A percentile compares a stretch with the other conserved stretches of the same genome.
phyloP scores from a whole-genome alignment of 2,888 invertebrate species.

The Tetragonisca angustula region DNA sequence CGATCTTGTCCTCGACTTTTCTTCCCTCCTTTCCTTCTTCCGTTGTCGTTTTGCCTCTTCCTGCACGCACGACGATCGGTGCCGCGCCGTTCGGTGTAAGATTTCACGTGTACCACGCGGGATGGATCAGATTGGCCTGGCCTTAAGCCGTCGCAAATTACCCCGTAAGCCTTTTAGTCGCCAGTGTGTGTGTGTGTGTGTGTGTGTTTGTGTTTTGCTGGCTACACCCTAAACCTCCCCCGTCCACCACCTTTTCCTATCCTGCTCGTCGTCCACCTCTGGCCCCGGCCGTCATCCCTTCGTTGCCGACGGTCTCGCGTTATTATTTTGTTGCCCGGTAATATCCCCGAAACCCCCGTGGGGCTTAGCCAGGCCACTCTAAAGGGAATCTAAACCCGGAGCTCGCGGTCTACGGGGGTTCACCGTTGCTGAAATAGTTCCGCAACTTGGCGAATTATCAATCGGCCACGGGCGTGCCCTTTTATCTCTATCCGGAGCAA shows the following conservation, averaged over 20 bases:
- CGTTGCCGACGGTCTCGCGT: constrained; percentile 45
- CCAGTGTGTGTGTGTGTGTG: constrained; percentile 46
- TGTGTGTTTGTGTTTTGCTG: constrained; percentile 75
- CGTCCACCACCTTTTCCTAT: constrained; percentile 32
- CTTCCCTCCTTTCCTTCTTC: constrained; percentile 46
- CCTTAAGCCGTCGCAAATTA: constrained; percentile 83
- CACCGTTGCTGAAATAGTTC: constrained; percentile 58
- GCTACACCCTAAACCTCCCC: constrained; percentile 67
- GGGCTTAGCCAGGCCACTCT: constrained; percentile 72
- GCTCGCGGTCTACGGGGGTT: constrained; percentile 53
- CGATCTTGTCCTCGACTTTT: constrained; percentile 56
- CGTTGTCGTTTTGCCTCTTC: constrained; percentile 48
- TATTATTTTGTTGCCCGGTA: constrained; percentile 75
- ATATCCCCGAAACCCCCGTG: constrained; percentile 73
- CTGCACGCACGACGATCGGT: constrained; percentile 50
- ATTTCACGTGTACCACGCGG: constrained; percentile 77
- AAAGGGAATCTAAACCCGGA: constrained; percentile 70
- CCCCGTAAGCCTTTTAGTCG: constrained; percentile 82
- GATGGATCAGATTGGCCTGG: constrained; percentile 80
- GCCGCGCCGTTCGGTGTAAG: constrained; percentile 72
- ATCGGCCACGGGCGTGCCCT: constrained; percentile 26
- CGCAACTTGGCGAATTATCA: constrained; percentile 60
- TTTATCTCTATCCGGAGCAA: constrained; percentile 11
- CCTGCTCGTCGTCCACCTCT: constrained; percentile 28
- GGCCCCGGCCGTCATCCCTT: background rate